A percentile compares a stretch with the other conserved stretches of the same genome.
Conservation (phyloP, 1,140 invertebrate species). For the Zaprionus ghesquierei region DNA sequence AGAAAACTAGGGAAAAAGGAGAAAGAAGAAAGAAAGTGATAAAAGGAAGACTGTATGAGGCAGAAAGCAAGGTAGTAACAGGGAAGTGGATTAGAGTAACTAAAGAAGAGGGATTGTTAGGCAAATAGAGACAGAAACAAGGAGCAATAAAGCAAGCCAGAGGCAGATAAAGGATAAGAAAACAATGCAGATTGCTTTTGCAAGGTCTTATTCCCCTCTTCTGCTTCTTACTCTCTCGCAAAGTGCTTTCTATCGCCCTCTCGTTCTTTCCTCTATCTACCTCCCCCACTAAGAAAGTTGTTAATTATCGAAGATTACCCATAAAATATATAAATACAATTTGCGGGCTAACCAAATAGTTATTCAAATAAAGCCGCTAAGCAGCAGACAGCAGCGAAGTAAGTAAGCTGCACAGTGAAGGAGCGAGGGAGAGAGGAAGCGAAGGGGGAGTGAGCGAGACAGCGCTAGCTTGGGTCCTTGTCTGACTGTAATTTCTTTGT, state of each 20-base stretch:
- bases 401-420: background rate
- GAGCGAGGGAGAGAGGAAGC: background rate
- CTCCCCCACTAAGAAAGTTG: background rate
- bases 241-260: background rate
- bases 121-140: too few relatives aligned
- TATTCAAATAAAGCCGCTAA: conserved; percentile 2
- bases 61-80: too few relatives aligned
- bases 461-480: conserved; percentile 17
- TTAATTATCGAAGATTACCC: background rate
- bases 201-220: background rate
- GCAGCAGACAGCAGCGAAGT: background rate
- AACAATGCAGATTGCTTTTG: too few relatives aligned
- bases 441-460: background rate
- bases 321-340: background rate
- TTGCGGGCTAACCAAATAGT: background rate
- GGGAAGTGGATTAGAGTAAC: too few relatives aligned
- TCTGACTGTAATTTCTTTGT: conserved; percentile 40
- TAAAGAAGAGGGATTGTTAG: too few relatives aligned
- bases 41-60: too few relatives aligned
- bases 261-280: background rate
- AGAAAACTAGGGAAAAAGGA: too few relatives aligned
- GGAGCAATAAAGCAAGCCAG: too few relatives aligned
- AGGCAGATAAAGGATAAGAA: too few relatives aligned
- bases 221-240: background rate
- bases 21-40: too few relatives aligned